These are phyloP conservation scores for Adelosebastes latens DNA, from an alignment of 2,797 vertebrate genomes.

Conservation along the genomic window DNA sequence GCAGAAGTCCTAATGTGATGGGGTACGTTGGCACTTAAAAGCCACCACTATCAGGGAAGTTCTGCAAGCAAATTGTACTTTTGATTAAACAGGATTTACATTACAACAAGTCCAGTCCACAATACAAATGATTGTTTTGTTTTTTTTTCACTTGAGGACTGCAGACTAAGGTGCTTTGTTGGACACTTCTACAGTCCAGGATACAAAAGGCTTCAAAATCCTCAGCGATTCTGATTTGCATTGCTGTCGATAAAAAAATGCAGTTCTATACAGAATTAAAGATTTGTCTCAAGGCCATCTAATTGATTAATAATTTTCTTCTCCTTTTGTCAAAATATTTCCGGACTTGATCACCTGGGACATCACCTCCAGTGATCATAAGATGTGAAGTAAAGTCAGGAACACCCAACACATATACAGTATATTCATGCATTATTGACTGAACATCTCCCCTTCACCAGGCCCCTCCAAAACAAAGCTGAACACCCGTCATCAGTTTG, in stretches of 20 bases:
- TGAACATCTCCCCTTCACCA: conserved; percentile 2
- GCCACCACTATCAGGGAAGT: conserved; percentile 54
- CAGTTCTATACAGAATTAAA: conserved; percentile 42
- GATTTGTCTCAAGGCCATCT: conserved; percentile 53
- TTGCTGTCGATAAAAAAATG: conserved; percentile 38
- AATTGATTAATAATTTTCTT: conserved; percentile 23
- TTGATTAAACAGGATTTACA: conserved; percentile 48
- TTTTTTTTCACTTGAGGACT: conserved; percentile 24
- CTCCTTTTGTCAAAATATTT: conserved; percentile 15
- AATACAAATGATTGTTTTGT: conserved; percentile 8
- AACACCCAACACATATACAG: conserved; percentile 50
- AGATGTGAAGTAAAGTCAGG: conserved; percentile 48
- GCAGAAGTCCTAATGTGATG: conserved; percentile 58
- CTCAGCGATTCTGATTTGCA: conserved; percentile 57
- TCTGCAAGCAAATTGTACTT: conserved; percentile 50
- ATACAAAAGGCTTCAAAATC: conserved; percentile 73
- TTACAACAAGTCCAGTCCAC: conserved; percentile 44
- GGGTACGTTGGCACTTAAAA: conserved; percentile 65
- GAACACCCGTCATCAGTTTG: not conserved
- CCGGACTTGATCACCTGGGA: conserved; percentile 57
- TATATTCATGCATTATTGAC: conserved; percentile 61
- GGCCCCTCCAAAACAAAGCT: conserved; percentile 10
- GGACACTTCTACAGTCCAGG: conserved; percentile 53
- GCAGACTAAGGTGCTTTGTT: conserved; percentile 72
- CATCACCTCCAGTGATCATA: conserved; percentile 67